Evolutionary conservation across 2,797 vertebrate genomes (phyloP).

Genomic region (Odontamblyopus rebecca): DNA sequence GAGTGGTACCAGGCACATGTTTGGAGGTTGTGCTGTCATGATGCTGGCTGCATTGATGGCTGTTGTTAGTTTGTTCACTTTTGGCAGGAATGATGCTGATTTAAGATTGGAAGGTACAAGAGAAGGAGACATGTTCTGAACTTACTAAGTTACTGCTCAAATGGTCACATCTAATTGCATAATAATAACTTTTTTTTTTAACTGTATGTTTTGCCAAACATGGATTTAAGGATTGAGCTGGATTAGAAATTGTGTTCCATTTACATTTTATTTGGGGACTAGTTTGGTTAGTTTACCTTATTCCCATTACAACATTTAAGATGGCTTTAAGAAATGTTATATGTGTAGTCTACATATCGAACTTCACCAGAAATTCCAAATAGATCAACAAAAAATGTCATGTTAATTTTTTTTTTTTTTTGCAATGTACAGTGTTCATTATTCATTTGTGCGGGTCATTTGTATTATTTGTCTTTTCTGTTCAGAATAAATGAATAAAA

Average conservation of each 20-base stretch:
- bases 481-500: not conserved
- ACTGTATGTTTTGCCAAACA: not conserved
- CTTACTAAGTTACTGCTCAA: constrained; percentile 7
- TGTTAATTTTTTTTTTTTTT: not conserved
- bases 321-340: not conserved
- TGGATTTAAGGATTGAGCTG: not conserved
- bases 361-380: too few relatives aligned
- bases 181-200: not conserved
- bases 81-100: constrained; percentile 85
- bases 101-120: constrained; percentile 78
- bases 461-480: not conserved
- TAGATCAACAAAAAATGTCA: too few relatives aligned
- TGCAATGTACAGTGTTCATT: too few relatives aligned
- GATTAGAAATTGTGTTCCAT: not conserved
- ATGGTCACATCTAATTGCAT: constrained; percentile 20
- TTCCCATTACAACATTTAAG: not conserved
- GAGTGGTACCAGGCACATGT: constrained; percentile 89
- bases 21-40: constrained; percentile 84
- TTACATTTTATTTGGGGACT: not conserved
- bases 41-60: constrained; percentile 89
- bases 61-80: constrained; percentile 85
- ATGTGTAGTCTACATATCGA: not conserved
- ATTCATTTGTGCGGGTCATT: too few relatives aligned
- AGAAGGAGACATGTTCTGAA: constrained; percentile 65
- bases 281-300: not conserved